phyloP scores from a whole-genome alignment of 1,140 invertebrate genomes.

The Drosophila truncata region DNA sequence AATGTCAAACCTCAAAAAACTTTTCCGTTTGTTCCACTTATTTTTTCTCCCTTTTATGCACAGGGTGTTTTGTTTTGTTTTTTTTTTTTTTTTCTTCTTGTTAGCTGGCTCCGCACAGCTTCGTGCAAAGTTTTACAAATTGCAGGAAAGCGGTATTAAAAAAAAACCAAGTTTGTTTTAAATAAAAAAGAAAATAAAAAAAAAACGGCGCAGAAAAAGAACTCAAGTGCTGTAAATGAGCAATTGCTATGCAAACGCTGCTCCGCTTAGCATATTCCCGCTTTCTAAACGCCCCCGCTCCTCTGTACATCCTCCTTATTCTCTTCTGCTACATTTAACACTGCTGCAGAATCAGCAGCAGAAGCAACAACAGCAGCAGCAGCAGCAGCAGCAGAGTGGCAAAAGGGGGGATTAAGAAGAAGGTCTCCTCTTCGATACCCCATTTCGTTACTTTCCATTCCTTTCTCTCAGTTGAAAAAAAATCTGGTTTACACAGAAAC shows the following conservation, averaged over 20 bases:
- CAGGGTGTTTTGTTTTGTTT: slow-evolving; percentile 9
- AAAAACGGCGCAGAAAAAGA: slow-evolving; percentile 27
- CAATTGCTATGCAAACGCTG: slow-evolving; percentile 80
- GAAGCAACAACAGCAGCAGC: background rate
- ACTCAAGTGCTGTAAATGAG: slow-evolving; percentile 60
- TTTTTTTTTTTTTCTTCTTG: background rate
- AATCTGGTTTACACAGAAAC: slow-evolving; percentile 6
- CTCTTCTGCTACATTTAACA: slow-evolving; percentile 74
- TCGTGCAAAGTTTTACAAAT: slow-evolving; percentile 54
- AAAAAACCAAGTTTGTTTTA: slow-evolving; percentile 48
- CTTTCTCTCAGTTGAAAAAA: slow-evolving; percentile 3
- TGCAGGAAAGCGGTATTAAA: slow-evolving; percentile 36
- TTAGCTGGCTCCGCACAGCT: slow-evolving; percentile 3
- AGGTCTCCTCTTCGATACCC: slow-evolving; percentile 16
- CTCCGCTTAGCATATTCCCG: slow-evolving; percentile 75
- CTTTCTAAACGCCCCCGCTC: slow-evolving; percentile 70
- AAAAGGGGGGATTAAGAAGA: background rate
- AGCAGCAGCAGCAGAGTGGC: no score
- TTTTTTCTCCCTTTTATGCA: slow-evolving; percentile 52
- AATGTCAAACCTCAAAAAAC: slow-evolving; percentile 74
- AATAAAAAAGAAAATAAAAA: slow-evolving; percentile 17
- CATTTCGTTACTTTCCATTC: slow-evolving; percentile 20
- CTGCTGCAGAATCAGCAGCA: slow-evolving; percentile 18
- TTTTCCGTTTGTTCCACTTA: slow-evolving; percentile 60
- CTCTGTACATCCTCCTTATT: background rate